Percentiles rank a stretch among this genome's conserved stretches.
Conservation (phyloP, 2,113 vertebrate genomes). For the Conger conger region DNA sequence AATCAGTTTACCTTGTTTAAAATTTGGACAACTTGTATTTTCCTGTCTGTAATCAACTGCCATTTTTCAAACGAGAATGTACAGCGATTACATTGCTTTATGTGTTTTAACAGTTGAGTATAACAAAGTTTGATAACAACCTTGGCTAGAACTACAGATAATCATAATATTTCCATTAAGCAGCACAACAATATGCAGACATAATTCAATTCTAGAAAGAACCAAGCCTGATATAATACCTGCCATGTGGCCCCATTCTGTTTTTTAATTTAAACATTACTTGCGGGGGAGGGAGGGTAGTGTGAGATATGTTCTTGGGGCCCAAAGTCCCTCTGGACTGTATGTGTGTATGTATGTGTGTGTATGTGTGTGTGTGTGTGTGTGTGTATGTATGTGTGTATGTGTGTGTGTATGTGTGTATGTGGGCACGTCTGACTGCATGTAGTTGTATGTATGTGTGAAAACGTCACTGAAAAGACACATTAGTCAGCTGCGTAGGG, state of each 20-base stretch:
- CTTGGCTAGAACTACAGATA: neutral
- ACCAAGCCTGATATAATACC: neutral
- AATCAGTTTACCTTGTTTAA: neutral
- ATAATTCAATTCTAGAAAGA: neutral
- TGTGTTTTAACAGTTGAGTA: no score
- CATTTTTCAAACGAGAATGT: neutral
- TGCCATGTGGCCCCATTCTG: neutral
- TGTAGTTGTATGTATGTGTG: no score
- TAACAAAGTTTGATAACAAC: neutral
- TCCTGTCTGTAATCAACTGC: neutral
- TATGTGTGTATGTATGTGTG: no score
- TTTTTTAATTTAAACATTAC: neutral
- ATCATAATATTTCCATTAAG: conserved; percentile 1
- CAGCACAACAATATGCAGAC: neutral
- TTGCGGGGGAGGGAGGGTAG: no score
- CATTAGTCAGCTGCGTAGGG: neutral
- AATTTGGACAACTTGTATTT: neutral
- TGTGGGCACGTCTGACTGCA: no score
- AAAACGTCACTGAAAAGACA: neutral
- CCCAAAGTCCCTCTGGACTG: no score
- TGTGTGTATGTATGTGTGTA: no score
- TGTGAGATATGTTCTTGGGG: no score
- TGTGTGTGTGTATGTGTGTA: no score
- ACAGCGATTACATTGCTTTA: neutral
- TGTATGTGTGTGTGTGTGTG: no score